Conservation (phyloP, 2,797 vertebrate genomes). For the Eulemur rubriventer region DNA sequence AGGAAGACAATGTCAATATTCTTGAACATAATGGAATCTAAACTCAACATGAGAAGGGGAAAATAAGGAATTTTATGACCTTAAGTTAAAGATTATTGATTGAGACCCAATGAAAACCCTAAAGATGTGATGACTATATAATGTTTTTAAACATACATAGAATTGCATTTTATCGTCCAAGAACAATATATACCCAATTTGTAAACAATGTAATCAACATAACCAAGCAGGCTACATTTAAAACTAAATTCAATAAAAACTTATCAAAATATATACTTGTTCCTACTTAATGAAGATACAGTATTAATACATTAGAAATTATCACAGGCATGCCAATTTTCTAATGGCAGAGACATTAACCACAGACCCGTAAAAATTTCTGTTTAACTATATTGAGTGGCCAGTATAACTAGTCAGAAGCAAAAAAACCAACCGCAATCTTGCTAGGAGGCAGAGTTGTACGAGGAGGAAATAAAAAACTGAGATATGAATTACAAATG, state of each 20-base stretch:
- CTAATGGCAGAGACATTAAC: slow-evolving; percentile 2
- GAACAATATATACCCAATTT: background rate
- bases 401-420: background rate
- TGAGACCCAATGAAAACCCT: background rate
- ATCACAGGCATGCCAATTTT: background rate
- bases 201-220: slow-evolving; percentile 24
- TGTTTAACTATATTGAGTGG: background rate
- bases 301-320: background rate
- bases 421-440: background rate
- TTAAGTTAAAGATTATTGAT: slow-evolving; percentile 28
- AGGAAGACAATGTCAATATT: background rate
- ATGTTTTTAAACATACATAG: background rate
- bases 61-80: background rate
- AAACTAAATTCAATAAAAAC: slow-evolving; percentile 12
- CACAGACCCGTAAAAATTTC: background rate
- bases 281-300: slow-evolving; percentile 26
- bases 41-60: background rate
- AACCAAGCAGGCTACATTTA: background rate
- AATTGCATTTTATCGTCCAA: background rate
- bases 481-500: slow-evolving; percentile 58
- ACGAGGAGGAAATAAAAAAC: background rate
- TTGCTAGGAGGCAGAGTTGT: slow-evolving; percentile 13
- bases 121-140: background rate
- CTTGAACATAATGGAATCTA: background rate
- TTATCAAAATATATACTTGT: background rate